Conservation (phyloP, 2,797 vertebrate species). For the Botia almorhae region DNA sequence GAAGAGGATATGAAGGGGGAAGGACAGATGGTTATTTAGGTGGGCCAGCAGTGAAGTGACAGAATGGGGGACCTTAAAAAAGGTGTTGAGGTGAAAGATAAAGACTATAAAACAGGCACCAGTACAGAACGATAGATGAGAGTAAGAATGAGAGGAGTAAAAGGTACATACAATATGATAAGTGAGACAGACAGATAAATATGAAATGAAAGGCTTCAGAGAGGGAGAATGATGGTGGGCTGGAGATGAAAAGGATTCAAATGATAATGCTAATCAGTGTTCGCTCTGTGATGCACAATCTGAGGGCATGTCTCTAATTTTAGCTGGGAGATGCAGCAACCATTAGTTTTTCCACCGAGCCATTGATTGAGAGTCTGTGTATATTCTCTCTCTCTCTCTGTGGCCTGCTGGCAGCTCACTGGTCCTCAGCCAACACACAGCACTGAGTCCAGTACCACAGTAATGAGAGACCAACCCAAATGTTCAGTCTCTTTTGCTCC, state of each 20-base stretch:
- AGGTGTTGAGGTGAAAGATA: slow-evolving; percentile 20
- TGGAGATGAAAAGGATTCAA: slow-evolving; percentile 5
- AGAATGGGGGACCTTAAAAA: slow-evolving; percentile 39
- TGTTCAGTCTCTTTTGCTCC: neutral
- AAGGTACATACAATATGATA: slow-evolving; percentile 26
- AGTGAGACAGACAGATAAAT: slow-evolving; percentile 18
- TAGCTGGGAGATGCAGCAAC: slow-evolving; percentile 66
- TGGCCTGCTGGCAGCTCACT: slow-evolving; percentile 38
- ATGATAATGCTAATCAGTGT: slow-evolving; percentile 40
- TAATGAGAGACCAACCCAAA: neutral
- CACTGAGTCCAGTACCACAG: slow-evolving; percentile 22
- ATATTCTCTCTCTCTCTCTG: slow-evolving; percentile 35
- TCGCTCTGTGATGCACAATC: slow-evolving; percentile 36
- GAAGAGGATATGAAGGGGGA: slow-evolving; percentile 11
- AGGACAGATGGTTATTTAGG: slow-evolving; percentile 45
- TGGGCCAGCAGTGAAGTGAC: slow-evolving; percentile 42
- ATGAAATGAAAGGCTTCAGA: slow-evolving; percentile 20
- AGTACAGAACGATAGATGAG: slow-evolving; percentile 21
- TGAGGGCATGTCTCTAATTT: slow-evolving; percentile 40
- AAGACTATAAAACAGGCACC: slow-evolving; percentile 18
- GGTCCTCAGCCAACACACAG: slow-evolving; percentile 39
- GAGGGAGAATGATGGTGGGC: neutral
- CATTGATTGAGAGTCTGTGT: slow-evolving; percentile 69
- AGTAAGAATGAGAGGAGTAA: slow-evolving; percentile 34
- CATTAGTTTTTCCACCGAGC: slow-evolving; percentile 78